Evolutionary conservation across 1,140 invertebrate genomes (phyloP).

Genomic region (Drosophila obscura): DNA sequence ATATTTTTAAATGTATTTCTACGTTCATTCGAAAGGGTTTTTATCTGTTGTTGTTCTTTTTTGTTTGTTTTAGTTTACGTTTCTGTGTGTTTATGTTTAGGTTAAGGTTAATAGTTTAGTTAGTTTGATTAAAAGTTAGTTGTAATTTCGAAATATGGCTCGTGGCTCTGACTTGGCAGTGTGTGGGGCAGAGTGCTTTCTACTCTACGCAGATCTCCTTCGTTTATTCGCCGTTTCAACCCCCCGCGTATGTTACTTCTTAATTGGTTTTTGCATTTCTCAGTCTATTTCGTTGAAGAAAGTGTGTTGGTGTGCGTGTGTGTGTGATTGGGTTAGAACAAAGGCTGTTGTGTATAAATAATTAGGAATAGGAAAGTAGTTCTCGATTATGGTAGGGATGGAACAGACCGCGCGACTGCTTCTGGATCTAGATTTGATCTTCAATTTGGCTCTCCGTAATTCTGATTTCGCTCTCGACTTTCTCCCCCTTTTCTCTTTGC

Average conservation of each 20-base stretch:
- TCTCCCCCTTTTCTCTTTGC: slow-evolving; percentile 22
- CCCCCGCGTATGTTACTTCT: slow-evolving; percentile 35
- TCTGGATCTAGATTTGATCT: too few species aligned
- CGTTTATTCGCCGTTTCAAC: neutral
- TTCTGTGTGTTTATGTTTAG: slow-evolving; percentile 59
- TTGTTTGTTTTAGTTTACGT: slow-evolving; percentile 24
- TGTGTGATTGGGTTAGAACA: slow-evolving; percentile 13
- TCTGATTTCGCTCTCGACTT: slow-evolving; percentile 23
- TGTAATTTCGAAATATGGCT: slow-evolving; percentile 82
- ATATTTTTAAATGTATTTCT: slow-evolving; percentile 17
- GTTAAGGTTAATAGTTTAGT: slow-evolving; percentile 80
- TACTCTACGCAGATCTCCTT: slow-evolving; percentile 20
- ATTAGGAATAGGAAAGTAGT: slow-evolving; percentile 35
- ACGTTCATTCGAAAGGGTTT: slow-evolving; percentile 56
- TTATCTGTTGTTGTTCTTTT: slow-evolving; percentile 30
- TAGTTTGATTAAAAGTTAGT: slow-evolving; percentile 79
- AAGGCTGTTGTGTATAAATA: slow-evolving; percentile 20
- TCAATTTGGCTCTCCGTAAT: neutral
- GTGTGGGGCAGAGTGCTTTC: slow-evolving; percentile 59
- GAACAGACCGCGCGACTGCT: slow-evolving; percentile 33
- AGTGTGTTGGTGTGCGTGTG: slow-evolving; percentile 17
- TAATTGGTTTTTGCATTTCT: slow-evolving; percentile 55
- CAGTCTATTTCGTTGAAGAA: slow-evolving; percentile 76
- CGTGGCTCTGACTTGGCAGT: slow-evolving; percentile 82
- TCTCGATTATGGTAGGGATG: slow-evolving; percentile 26